Conservation (phyloP, 2,797 vertebrate genomes). For the Centroberyx gerrardi region DNA sequence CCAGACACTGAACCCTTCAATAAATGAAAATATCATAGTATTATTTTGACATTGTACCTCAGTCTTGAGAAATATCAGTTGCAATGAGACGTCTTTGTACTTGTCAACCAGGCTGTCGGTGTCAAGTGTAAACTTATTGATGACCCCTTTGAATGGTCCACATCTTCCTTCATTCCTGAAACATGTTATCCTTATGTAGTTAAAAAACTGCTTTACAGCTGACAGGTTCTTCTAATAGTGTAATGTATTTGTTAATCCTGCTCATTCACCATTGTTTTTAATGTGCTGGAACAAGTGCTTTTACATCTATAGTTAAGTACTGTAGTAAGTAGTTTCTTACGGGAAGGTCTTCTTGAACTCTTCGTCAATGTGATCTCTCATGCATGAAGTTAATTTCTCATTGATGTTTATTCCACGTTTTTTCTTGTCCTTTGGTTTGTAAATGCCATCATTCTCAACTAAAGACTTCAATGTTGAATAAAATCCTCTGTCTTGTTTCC, state of each 20-base stretch:
- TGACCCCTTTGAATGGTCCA: slow-evolving; percentile 38
- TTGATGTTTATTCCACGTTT: slow-evolving; percentile 50
- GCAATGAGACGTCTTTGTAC: slow-evolving; percentile 28
- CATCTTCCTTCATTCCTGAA: slow-evolving; percentile 56
- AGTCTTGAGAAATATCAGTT: slow-evolving; percentile 57
- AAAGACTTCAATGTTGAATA: neutral
- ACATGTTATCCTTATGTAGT: neutral
- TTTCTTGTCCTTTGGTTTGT: slow-evolving; percentile 1
- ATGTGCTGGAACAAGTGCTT: neutral
- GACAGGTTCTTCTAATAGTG: too few species aligned
- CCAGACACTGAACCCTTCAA: too few species aligned
- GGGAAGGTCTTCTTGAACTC: slow-evolving; percentile 67
- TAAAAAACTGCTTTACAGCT: too few species aligned
- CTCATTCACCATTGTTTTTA: neutral
- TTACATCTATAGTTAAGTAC: too few species aligned
- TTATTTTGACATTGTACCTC: slow-evolving; percentile 41
- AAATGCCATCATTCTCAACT: neutral
- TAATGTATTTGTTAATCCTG: neutral
- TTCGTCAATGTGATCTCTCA: slow-evolving; percentile 60
- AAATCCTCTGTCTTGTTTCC: neutral
- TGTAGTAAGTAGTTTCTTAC: slow-evolving; percentile 35
- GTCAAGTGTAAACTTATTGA: slow-evolving; percentile 45
- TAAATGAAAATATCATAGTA: too few species aligned
- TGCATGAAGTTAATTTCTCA: slow-evolving; percentile 11
- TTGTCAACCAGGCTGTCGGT: slow-evolving; percentile 13